Evolutionary conservation across 2,113 vertebrate species (phyloP), one percentile per base, ranked within the genome.

Genomic region (Abramis brama): DNA sequence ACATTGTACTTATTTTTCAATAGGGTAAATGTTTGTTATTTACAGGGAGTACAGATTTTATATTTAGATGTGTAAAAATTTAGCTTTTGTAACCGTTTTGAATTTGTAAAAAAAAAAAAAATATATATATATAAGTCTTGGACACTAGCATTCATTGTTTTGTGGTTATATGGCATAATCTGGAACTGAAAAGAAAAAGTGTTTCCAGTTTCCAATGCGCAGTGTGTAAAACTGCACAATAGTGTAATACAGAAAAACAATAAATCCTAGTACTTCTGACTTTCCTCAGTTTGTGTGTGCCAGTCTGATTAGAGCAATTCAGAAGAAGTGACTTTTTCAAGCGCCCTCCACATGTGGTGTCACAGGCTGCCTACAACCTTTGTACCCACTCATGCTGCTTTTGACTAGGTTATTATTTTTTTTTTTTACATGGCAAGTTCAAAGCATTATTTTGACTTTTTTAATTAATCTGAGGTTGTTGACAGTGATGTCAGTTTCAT

Each of bases 321-420:
- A 87, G 77, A 70, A 33, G 59, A 60, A 85, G 59, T 86, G 47
- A 86, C 89, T 90, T 90, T 90, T 77, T 78, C 36, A 85, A 85
- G 86, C 76, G 39, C 55, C 55, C 55, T 71, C 68, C 84, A 55
- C 76, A 43, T 45, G 25, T 47, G 60, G 66, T 83, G 15, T 33
- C 80, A 43, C 79, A 43, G 79, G 52, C 79, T 25, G 52, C 23
- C 39, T 57, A 30, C 47, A 82, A 74, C 23, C 75, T 74, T 68
- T 66, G 73, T 66, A 45, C 60, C 81, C 27, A 7, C 60, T 83
- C 47, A 77, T 83, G 79, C 39, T 64, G 60, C 60, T 66, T 62
- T 76, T 78, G 76, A 47, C 55, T 74, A 13, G 8, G 1, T 30
- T 81, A 11, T 62, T 17, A 2, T 30, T 2, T 30, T 50, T 21